Evolutionary conservation across 2,797 vertebrate species (phyloP), one percentile per base, ranked within the genome.

Genomic region (Xenops minutus): DNA sequence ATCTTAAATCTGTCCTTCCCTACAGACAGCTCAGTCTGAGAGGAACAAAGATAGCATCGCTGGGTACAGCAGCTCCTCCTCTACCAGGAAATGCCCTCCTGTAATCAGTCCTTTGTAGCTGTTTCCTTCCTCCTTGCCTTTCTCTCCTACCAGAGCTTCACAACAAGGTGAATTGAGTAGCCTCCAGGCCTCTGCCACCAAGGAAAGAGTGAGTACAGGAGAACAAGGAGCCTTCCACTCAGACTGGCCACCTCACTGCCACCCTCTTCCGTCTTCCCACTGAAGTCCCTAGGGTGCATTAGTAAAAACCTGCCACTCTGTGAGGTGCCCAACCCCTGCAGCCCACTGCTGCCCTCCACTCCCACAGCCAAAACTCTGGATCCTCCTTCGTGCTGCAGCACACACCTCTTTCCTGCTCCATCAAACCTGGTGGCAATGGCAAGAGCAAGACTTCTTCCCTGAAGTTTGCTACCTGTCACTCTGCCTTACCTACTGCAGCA

Each of bases 341-440:
- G 54, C 24, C 24, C 3, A 2, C 43, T 51, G 39, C 19, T 6
- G 14, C 36, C 16, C 34, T 76, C 48, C 1, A 3, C 26, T 20
- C 30, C 27, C 32, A 8, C 24, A 56, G 19, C 2, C 1, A 0
- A 23, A 62, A 46, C 16, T 39, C 43, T 3, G 1, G 43, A 34
- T 67, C 67, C 27, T 41, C 55, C 66, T 52, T 37, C 1, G 0
- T 0, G 2, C 26, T 29, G 41, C 51, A 75, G 15, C 26, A 30
- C 2, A 1, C 1, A 5, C 34, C 56, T 34, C 62, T 44, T 48
- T 0, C 1, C 22, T 14, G 32, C 49, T 49, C 43, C 68, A n/a
- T 16, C 67, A 52, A 26, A 43, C 39, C 14, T 39, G 8, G 24
- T 0, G 0, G 52, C n/a, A 43, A 46, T 0, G 0, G 49, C 66